These are phyloP conservation scores for Ips nitidus DNA, from an alignment of 1,140 invertebrate species.

Conservation along the genomic window DNA sequence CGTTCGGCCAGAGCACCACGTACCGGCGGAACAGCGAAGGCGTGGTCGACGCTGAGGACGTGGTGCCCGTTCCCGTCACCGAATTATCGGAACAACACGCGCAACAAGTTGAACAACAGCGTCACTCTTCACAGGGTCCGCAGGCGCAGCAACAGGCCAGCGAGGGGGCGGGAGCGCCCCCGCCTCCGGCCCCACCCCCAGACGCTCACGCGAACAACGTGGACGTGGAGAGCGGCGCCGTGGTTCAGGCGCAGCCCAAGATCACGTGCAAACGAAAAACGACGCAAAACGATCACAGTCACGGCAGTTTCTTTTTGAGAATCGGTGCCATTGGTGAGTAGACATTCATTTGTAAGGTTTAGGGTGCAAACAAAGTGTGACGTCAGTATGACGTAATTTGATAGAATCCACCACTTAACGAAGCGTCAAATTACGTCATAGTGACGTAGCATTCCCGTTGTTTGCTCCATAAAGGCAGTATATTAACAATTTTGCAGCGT, in stretches of 20 bases:
- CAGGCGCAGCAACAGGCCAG: slow-evolving; percentile 41
- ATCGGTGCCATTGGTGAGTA: slow-evolving; percentile 90
- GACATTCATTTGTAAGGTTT: too few relatives aligned
- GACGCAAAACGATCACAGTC: slow-evolving; percentile 88
- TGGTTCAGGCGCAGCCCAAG: slow-evolving; percentile 53
- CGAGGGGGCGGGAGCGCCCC: slow-evolving; percentile 21
- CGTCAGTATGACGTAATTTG: too few relatives aligned
- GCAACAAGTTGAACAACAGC: slow-evolving; percentile 20
- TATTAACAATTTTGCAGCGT: slow-evolving; percentile 67
- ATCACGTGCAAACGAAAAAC: slow-evolving; percentile 81
- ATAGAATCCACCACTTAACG: too few relatives aligned
- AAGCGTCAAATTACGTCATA: too few relatives aligned
- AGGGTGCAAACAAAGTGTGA: too few relatives aligned
- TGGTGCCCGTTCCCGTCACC: slow-evolving; percentile 51
- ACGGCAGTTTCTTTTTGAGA: slow-evolving; percentile 94
- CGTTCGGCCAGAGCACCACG: slow-evolving; percentile 49
- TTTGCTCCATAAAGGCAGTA: not conserved
- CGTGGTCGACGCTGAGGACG: slow-evolving; percentile 51
- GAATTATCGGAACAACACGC: slow-evolving; percentile 35
- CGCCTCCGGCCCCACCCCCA: slow-evolving; percentile 30
- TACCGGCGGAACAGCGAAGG: slow-evolving; percentile 53
- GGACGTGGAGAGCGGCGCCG: slow-evolving; percentile 69
- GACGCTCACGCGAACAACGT: slow-evolving; percentile 57
- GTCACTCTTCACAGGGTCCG: slow-evolving; percentile 39
- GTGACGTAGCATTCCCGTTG: not conserved